Base-by-base conservation (phyloP, 1,140 invertebrate genomes). In the Pseudoatta argentina region DNA sequence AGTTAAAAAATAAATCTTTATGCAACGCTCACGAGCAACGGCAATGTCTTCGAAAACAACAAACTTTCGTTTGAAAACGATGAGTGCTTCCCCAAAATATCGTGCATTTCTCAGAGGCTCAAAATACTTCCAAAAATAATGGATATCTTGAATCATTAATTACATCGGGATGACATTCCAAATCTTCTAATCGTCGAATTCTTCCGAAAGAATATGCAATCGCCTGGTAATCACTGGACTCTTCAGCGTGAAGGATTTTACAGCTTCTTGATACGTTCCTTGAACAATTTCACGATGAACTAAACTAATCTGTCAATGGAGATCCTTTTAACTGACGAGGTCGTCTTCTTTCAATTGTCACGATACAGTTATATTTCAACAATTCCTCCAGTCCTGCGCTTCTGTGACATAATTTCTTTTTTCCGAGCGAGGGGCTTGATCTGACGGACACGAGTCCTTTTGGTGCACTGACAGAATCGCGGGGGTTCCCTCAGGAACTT, bases 381-480 rank as follows among this genome's bases (percentile, higher is more conserved):
- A 1, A 61, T 24, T 61, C 55, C 51, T 61, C 21, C 27, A 53
- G 16, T 64, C 5, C 8, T 59, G 39, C 18, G 34, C 59, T 71
- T 18, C 57, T 34, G n/a, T 48, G 21, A n/a, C 4, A 76, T 27
- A 64, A 66, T 67, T 69, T 39, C 30, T 24, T 67, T 69, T 51
- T 69, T 67, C 16, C 48, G n/a, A 55, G 16, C 27, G 64, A 73
- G 21, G 4, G n/a, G n/a, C 27, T 59, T 44, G 21, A 55, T 57
- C 64, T 63, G 57, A 63, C 30, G 55, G 69, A 57, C 53, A 21
- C 67, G 79, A 44, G 82, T 57, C 55, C 79, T 69, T 78, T 87
- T 82, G 88, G 81, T 77, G 64, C 72, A 64, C 78, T 90, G 88
- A 51, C 81, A 90, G 85, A 27, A 89, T 73, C 86, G 85, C 83